Evolutionary conservation across 1,140 invertebrate species (phyloP), one percentile per base, ranked within the genome.

Genomic region (Kradibia gibbosae): DNA sequence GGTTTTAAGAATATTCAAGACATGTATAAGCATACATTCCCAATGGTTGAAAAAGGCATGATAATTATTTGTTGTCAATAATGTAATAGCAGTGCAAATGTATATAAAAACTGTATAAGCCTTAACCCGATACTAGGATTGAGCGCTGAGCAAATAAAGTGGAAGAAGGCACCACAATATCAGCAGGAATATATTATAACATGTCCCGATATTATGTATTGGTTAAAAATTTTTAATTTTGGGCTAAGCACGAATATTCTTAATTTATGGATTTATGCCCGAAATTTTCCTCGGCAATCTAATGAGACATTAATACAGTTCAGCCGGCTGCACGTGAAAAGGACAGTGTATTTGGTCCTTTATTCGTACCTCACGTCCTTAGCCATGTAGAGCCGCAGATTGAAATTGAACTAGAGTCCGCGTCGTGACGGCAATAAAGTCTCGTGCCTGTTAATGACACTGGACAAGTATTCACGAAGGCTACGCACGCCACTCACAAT

Each of bases 381-480:
- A n/a, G n/a, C n/a, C n/a, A n/a, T n/a, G n/a, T n/a, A n/a, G n/a
- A n/a, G n/a, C n/a, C 36, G 3, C 15, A 10, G 22, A 31, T 65
- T 1, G n/a, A 62, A 65, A 62, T 39, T 25, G 28, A 42, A 45
- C 15, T 34, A 28, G 3, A 25, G 39, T 25, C n/a, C 31, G 25
- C n/a, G n/a, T 25, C 53, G 73, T 62, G 36, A 36, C 36, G 34
- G 53, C 11, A 13, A 20, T 45, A 20, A 31, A 22, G 34, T 75
- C 31, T 57, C 53, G 50, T 31, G 57, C 42, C 5, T 62, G 53
- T 28, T 77, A 77, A 77, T 65, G 74, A 62, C n/a, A 62, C 39
- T 62, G 57, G 74, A 77, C 62, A 77, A 77, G 39, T 77, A 77
- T 65, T 57, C 57, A 39, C 74, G 53, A 45, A 17, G 36, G 55